These are phyloP conservation scores for Idaea dimidiata DNA, from an alignment of 2,888 invertebrate species.

Conservation along the genomic window DNA sequence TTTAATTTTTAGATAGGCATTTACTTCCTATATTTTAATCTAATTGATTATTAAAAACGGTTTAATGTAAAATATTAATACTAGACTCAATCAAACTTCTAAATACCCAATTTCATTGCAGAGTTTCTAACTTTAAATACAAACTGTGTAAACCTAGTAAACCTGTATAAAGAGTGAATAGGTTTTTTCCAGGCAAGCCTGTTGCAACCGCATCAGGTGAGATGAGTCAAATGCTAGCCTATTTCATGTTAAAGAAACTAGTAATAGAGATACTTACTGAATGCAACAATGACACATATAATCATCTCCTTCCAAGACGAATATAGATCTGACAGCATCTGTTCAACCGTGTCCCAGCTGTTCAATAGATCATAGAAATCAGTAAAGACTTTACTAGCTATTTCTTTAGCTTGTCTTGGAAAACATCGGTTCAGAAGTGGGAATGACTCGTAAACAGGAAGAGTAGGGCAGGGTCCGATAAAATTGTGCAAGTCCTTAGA, in stretches of 20 bases:
- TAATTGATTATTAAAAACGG: too few relatives aligned
- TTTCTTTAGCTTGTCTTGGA: conserved; percentile 85
- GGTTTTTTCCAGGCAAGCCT: too few relatives aligned
- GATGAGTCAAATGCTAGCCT: too few relatives aligned
- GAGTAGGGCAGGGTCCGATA: conserved; percentile 88
- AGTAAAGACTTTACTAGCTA: conserved; percentile 82
- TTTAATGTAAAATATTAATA: too few relatives aligned
- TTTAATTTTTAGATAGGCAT: too few relatives aligned
- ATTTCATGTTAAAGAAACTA: background rate
- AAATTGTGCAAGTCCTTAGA: conserved; percentile 66
- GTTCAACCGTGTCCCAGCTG: conserved; percentile 93
- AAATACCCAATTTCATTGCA: too few relatives aligned
- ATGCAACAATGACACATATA: conserved; percentile 88
- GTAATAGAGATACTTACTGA: conserved; percentile 82
- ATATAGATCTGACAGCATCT: conserved; percentile 93
- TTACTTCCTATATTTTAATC: too few relatives aligned
- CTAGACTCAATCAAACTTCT: too few relatives aligned
- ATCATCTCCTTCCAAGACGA: conserved; percentile 93
- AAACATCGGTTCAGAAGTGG: conserved; percentile 94
- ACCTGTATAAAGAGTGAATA: too few relatives aligned
- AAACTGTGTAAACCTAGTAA: too few relatives aligned
- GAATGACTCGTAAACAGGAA: conserved; percentile 89
- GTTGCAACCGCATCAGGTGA: too few relatives aligned
- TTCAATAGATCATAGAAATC: conserved; percentile 91
- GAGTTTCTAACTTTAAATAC: too few relatives aligned